phyloP scores from a whole-genome alignment of 1,140 invertebrate genomes.

The Hestina assimilis region DNA sequence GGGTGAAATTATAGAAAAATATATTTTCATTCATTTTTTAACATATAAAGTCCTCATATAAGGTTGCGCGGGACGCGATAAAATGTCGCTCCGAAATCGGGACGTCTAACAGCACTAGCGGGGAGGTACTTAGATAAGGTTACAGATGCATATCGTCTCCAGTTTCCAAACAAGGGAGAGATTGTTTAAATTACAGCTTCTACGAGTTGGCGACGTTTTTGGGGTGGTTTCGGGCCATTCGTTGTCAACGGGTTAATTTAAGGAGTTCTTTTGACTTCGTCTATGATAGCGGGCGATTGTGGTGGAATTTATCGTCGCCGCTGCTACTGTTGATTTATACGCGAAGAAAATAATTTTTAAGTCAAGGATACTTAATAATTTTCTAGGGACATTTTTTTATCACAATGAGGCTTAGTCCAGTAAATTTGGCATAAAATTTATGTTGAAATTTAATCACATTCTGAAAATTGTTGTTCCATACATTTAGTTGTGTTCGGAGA shows the following conservation, averaged over 20 bases:
- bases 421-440: no score
- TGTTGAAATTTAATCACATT: no score
- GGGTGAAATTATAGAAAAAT: no score
- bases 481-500: no score
- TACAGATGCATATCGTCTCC: constrained; percentile 44
- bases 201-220: constrained; percentile 42
- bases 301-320: constrained; percentile 10
- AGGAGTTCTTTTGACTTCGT: constrained; percentile 44
- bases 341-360: constrained; percentile 14
- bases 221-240: constrained; percentile 35
- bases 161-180: constrained; percentile 55
- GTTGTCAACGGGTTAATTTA: constrained; percentile 68
- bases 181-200: constrained; percentile 59
- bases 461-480: no score
- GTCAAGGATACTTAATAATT: background rate
- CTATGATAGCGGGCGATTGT: constrained; percentile 29
- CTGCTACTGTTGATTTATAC: no score
- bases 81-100: no score
- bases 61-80: no score
- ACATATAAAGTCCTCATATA: no score
- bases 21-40: no score
- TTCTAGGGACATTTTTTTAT: no score
- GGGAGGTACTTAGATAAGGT: constrained; percentile 25
- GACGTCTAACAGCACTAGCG: background rate
- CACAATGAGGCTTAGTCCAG: no score